Conservation (phyloP, 2,113 vertebrate genomes). For the Reinhardtius hippoglossoides region DNA sequence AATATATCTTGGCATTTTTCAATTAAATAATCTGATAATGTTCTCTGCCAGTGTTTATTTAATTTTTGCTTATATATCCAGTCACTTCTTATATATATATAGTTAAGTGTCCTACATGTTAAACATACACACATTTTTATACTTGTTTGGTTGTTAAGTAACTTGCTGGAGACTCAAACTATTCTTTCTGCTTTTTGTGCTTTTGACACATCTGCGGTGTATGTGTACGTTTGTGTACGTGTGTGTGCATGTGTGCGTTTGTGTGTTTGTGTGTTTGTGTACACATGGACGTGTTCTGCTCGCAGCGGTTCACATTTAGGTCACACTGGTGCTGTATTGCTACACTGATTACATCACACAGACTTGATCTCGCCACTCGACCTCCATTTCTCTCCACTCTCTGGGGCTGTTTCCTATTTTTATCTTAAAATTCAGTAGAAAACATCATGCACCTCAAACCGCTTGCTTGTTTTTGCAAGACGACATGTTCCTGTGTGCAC, state of each 20-base stretch:
- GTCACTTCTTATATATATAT: too few relatives aligned
- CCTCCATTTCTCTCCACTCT: constrained; percentile 29
- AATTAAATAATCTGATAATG: too few relatives aligned
- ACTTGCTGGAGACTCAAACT: neutral
- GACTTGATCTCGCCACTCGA: constrained; percentile 56
- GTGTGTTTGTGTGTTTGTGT: constrained; percentile 21
- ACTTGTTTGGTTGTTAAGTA: neutral
- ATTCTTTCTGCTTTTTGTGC: constrained; percentile 9
- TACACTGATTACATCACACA: constrained; percentile 71
- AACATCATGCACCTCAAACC: neutral
- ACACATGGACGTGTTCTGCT: constrained; percentile 31
- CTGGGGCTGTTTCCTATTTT: constrained; percentile 20
- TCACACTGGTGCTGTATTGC: constrained; percentile 62
- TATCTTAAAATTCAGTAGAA: constrained; percentile 1
- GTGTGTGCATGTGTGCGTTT: constrained; percentile 17
- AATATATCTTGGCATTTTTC: too few relatives aligned
- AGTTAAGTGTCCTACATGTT: neutral
- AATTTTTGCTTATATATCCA: too few relatives aligned
- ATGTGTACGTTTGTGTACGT: constrained; percentile 23
- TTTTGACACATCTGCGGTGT: constrained; percentile 11
- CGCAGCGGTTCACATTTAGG: constrained; percentile 73
- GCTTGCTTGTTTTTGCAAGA: neutral
- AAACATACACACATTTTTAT: neutral
- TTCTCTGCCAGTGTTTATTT: too few relatives aligned
- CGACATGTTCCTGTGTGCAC: neutral